Base-by-base conservation (phyloP, 2,113 vertebrate species). In the Aleadryas rufinucha region DNA sequence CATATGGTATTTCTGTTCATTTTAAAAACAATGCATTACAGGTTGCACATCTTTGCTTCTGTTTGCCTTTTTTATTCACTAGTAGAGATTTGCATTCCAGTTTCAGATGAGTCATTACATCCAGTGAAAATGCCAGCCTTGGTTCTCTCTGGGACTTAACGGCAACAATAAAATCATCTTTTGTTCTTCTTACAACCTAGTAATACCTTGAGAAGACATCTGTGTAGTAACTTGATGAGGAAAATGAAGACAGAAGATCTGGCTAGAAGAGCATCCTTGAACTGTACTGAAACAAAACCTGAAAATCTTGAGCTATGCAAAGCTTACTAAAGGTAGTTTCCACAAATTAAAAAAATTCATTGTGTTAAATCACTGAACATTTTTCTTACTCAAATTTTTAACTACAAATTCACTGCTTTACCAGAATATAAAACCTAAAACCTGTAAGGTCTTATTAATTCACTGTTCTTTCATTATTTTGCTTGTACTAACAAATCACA, bases 21-120 rank as follows among this genome's bases (percentile, higher is more conserved):
- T 86, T 93, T 65, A 94, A 83, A 90, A 96, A 92, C 72, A 47
- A 31, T 44, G 53, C 63, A 68, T 76, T 88, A 64, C 69, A 84
- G n/a, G n/a, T 60, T 89, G 49, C 39, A 30, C 39, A 64, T 84
- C 56, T 86, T 30, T 50, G 39, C 60, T 84, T 75, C 76, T 88
- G 49, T 74, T 86, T 71, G 33, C 44, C 53, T 89, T 83, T 84
- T 92, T 72, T 69, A 42, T 68, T 68, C 75, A 71, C 42, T 56
- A 49, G 7, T 44, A 70, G 10, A 45, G 14, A 50, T 44, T 9
- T 35, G 44, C 63, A 75, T 84, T 84, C 61, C 80, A 56, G 37
- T 79, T 92, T 72, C 83, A 92, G 27, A 14, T 15, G 37, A 90
- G 42, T 84, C 64, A 86, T 53, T 75, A 85, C 66, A 80, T 24